phyloP scores from a whole-genome alignment of 2,113 vertebrate genomes.

The Notiomystis cincta region DNA sequence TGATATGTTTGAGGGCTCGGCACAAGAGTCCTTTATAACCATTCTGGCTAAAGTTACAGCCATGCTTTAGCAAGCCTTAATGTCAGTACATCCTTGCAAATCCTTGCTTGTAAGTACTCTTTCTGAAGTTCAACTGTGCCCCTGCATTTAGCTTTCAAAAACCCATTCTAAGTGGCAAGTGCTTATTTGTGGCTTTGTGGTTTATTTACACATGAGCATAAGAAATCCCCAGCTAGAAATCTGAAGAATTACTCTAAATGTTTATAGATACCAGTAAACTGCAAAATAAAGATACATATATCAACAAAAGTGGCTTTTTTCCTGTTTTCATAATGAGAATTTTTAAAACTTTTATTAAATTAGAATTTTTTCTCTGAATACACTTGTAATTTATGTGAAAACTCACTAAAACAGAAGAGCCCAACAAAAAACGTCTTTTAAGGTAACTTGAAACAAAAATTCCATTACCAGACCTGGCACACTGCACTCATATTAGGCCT shows the following conservation, averaged over 20 bases:
- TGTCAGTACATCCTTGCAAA: not conserved
- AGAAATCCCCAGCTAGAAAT: not conserved
- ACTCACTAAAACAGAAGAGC: not conserved
- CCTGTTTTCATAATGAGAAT: not conserved
- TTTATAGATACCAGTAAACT: not conserved
- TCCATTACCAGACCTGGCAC: not conserved
- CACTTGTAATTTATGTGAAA: not conserved
- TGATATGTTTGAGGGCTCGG: not conserved
- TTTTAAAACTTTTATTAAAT: conserved; percentile 19
- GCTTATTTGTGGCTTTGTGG: conserved; percentile 8
- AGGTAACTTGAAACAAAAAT: not conserved
- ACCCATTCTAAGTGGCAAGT: not conserved
- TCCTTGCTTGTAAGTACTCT: not conserved
- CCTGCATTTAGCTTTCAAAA: not conserved
- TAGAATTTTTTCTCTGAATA: not conserved
- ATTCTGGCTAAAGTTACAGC: not conserved
- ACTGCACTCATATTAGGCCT: not conserved
- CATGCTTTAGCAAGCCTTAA: not conserved
- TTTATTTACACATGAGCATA: conserved; percentile 41
- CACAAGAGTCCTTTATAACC: not conserved
- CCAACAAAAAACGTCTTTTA: not conserved
- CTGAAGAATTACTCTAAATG: not conserved
- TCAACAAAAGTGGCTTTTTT: not conserved
- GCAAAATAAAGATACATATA: conserved; percentile 54
- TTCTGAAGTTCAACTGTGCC: not conserved